Base-by-base conservation (phyloP, 2,888 invertebrate genomes). In the Drosophila quinaria region DNA sequence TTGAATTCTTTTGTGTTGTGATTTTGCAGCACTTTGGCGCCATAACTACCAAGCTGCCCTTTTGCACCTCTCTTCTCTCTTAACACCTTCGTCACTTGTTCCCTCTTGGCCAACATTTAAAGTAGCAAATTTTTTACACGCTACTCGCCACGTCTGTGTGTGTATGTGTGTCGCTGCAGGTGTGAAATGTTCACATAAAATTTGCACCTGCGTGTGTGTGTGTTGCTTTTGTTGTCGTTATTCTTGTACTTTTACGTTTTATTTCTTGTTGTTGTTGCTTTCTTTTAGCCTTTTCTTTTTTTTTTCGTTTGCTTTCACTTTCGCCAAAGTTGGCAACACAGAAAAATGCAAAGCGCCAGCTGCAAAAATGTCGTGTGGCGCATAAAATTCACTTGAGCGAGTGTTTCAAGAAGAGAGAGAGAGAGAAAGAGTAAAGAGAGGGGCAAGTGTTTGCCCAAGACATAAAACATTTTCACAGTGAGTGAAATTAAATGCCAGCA, bases 401-500 rank as follows among this genome's bases (percentile, higher is more conserved):
- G 52, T 56, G 55, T 44, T 51, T 19, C 51, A 39, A 31, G 31
- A 15, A 39, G 10, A 25, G 31, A 5, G 2, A n/a, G 22, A 10
- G 37, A 35, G 19, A 33, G 1, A 13, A 10, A 29, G 25, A 1
- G 4, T 10, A 3, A 29, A 8, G 50, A 29, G 56, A 4, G 33
- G 41, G 46, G 70, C 80, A 76, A 89, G 89, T 86, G 89, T 86
- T 83, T 89, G 73, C 78, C 78, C 82, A 86, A 84, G 89, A 86
- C 89, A 86, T 89, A 87, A 89, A 89, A 87, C 78, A 86, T 89
- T 80, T 82, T 84, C 74, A 76, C 89, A 70, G 86, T 78, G 88
- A 89, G 88, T 85, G 85, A 86, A 89, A 86, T 86, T 89, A 86
- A 86, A 86, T 82, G 87, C 89, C 82, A 82, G 87, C 85, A 74